Evolutionary conservation across 1,140 invertebrate genomes (phyloP), one percentile per base, ranked within the genome.

Genomic region (Panagrolaimus sp.): DNA sequence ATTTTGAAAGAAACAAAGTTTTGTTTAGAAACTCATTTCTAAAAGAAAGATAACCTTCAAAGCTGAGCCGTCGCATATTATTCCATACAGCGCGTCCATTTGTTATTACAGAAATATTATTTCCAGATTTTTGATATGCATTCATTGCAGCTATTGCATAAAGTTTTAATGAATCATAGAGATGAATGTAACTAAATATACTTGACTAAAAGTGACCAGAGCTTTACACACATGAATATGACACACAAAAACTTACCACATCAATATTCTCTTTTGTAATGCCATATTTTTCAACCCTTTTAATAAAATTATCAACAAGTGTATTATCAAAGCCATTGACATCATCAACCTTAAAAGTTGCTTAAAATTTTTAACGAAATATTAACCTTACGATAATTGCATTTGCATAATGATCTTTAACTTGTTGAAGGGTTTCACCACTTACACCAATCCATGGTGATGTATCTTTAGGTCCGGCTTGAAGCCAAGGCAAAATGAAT

Each of bases 261-360:
- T 81, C 80, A 25, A 81, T 71, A 61, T 81, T 80, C 13, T 75
- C 68, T 20, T 63, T 63, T 20, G 67, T 65, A 9, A 81, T 42
- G 20, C 78, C 80, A 46, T 70, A 76, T 27, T 70, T 71, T 64
- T 77, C 74, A 16, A 81, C 63, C 62, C 64, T 67, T 42, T 69
- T 45, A 2, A 77, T 45, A 51, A 81, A 81, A 14, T 66, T 51
- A 25, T 68, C 70, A 43, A 82, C 65, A 25, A 81, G 43, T 0
- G 75, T 45, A 64, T 81, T 72, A 64, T 81, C 79, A 63, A 81
- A 81, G 3, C 81, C 79, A 63, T 81, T 81, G 1, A 83, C 79
- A 61, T 81, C 79, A 72, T 81, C 79, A 44, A 81, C 75, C 77
- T 80, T 13, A 57, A 57, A 57, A 20, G 20, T 27, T 16, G 66